These are phyloP conservation scores for Stigmatopora nigra DNA, from an alignment of 2,113 vertebrate genomes.

Conservation along the genomic window DNA sequence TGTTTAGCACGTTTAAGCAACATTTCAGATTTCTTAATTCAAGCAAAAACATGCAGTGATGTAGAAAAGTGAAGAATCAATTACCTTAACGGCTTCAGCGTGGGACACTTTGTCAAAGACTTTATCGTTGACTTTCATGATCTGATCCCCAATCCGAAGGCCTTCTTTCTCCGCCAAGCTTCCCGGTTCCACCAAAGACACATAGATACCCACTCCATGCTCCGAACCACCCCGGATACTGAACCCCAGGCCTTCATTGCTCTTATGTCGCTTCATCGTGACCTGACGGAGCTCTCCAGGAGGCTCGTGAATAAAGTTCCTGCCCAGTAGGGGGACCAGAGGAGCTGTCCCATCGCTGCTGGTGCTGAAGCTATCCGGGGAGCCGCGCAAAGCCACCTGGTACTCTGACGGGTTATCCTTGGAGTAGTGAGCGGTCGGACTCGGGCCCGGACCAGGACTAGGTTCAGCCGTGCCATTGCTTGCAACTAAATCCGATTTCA, in stretches of 20 bases:
- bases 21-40: neutral
- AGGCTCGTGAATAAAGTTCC: slow-evolving; percentile 67
- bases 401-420: slow-evolving; percentile 39
- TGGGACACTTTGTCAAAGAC: slow-evolving; percentile 86
- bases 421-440: slow-evolving; percentile 42
- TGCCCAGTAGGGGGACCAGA: slow-evolving; percentile 64
- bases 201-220: slow-evolving; percentile 94
- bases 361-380: slow-evolving; percentile 71
- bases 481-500: slow-evolving; percentile 68
- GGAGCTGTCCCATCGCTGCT: slow-evolving; percentile 69
- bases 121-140: slow-evolving; percentile 91
- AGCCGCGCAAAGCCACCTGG: slow-evolving; percentile 57
- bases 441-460: slow-evolving; percentile 53
- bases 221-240: slow-evolving; percentile 95
- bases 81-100: slow-evolving; percentile 90
- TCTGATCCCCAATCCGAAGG: slow-evolving; percentile 88
- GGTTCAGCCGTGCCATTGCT: slow-evolving; percentile 59
- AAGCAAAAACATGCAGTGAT: neutral
- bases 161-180: slow-evolving; percentile 91
- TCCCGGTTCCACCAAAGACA: slow-evolving; percentile 91
- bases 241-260: slow-evolving; percentile 91
- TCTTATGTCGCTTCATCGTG: slow-evolving; percentile 82
- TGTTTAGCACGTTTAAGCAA: slow-evolving; percentile 14
- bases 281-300: slow-evolving; percentile 79
- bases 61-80: neutral